Conservation (phyloP, 2,113 vertebrate species). For the Suricata suricatta region DNA sequence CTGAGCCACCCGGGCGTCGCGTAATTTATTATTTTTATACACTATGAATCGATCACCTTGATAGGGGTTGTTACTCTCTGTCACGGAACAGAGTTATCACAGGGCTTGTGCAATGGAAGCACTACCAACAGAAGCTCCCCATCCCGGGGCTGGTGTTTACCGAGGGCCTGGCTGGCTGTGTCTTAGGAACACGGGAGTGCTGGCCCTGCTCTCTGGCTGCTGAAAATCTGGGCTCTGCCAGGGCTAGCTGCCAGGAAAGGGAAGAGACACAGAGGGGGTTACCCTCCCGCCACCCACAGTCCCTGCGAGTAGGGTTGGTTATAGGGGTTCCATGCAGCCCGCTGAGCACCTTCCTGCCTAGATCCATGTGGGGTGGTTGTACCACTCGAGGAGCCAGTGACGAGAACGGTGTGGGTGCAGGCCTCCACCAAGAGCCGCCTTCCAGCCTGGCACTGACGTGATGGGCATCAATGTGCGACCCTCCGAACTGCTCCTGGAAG, state of each 20-base stretch:
- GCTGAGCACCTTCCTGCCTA: background rate
- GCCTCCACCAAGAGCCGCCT: background rate
- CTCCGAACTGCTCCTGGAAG: background rate
- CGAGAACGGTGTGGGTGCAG: background rate
- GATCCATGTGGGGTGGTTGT: background rate
- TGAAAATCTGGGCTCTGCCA: background rate
- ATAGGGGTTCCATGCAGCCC: background rate
- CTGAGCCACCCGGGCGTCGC: no score
- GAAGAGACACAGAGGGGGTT: background rate
- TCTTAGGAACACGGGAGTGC: background rate
- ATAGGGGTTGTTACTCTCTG: background rate
- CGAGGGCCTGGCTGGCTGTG: background rate
- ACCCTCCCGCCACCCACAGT: background rate
- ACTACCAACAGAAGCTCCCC: background rate
- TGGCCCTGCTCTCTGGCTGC: background rate
- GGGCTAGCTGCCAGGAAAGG: background rate
- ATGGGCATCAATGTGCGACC: fast-evolving
- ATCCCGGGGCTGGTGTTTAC: background rate
- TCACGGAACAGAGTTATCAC: background rate
- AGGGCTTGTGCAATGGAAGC: background rate
- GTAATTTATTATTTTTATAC: background rate
- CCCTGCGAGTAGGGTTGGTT: background rate
- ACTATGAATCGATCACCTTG: background rate
- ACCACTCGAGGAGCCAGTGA: background rate
- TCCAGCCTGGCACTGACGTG: background rate